Conservation (phyloP, 2,888 invertebrate species). For the Formica aserva region DNA sequence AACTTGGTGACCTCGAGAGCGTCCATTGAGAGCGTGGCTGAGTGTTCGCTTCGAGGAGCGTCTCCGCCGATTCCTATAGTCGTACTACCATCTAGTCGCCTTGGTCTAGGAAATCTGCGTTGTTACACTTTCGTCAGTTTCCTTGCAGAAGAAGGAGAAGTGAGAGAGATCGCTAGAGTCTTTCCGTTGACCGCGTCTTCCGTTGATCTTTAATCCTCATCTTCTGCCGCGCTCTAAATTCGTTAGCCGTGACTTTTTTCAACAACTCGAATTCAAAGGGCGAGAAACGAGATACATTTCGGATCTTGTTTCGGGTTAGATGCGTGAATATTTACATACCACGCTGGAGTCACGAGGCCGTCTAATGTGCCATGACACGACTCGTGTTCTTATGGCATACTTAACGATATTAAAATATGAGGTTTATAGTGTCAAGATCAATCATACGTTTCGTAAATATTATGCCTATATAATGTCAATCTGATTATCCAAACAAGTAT, state of each 20-base stretch:
- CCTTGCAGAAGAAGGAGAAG: slow-evolving; percentile 51
- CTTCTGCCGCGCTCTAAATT: slow-evolving; percentile 12
- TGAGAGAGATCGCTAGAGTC: not conserved
- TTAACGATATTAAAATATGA: not conserved
- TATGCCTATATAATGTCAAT: not conserved
- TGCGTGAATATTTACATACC: not conserved
- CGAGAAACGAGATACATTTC: not conserved
- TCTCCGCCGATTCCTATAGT: slow-evolving; percentile 37
- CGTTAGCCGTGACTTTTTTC: slow-evolving; percentile 5
- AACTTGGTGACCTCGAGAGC: slow-evolving; percentile 53
- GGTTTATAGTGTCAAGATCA: not conserved
- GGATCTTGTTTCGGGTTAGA: not conserved
- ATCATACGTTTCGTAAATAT: not conserved
- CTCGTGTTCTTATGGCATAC: not conserved
- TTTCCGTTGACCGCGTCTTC: not conserved
- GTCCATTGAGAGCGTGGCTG: not conserved
- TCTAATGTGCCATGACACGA: not conserved
- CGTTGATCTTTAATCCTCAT: not conserved
- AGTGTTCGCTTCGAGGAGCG: slow-evolving; percentile 25
- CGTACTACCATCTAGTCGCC: slow-evolving; percentile 14
- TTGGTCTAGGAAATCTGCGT: slow-evolving; percentile 58
- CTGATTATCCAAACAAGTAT: not conserved
- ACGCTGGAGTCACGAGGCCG: too few relatives aligned
- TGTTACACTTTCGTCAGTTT: slow-evolving; percentile 72
- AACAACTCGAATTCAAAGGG: not conserved